Evolutionary conservation across 2,888 invertebrate genomes (phyloP).

Genomic region (Stenodera caucasica): DNA sequence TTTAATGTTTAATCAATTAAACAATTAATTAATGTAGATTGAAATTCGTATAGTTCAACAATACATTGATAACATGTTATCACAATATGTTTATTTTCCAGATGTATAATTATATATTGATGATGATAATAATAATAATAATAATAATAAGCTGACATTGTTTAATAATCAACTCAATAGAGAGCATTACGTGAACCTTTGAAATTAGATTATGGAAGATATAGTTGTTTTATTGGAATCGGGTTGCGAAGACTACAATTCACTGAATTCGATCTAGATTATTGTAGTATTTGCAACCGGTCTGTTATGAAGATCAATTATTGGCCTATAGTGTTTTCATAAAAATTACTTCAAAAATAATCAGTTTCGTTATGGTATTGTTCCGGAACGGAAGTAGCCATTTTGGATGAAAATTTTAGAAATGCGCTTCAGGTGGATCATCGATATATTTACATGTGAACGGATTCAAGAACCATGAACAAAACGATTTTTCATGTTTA

Average conservation of each 20-base stretch:
- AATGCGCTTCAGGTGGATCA: constrained; percentile 56
- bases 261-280: too few relatives aligned
- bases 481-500: constrained; percentile 69
- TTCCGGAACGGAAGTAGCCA: too few relatives aligned
- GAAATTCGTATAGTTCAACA: constrained; percentile 10
- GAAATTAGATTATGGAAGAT: too few relatives aligned
- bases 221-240: constrained; percentile 4
- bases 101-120: constrained; percentile 10
- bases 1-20: background rate
- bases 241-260: background rate
- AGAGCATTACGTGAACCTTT: too few relatives aligned
- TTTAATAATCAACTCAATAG: background rate
- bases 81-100: constrained; percentile 12
- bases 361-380: background rate
- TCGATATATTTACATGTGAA: constrained; percentile 78
- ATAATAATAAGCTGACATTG: background rate
- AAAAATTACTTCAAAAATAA: background rate
- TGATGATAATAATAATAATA: too few relatives aligned
- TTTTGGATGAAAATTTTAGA: constrained; percentile 43
- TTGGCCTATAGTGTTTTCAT: too few relatives aligned
- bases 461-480: constrained; percentile 75
- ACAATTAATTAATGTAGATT: background rate
- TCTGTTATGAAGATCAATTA: too few relatives aligned
- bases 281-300: too few relatives aligned
- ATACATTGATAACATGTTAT: constrained; percentile 19